Percentiles rank a stretch among this genome's conserved stretches.
These are phyloP conservation scores for Mormyrops attenuatus DNA, from an alignment of 2,797 vertebrate species.

Conservation along the genomic window DNA sequence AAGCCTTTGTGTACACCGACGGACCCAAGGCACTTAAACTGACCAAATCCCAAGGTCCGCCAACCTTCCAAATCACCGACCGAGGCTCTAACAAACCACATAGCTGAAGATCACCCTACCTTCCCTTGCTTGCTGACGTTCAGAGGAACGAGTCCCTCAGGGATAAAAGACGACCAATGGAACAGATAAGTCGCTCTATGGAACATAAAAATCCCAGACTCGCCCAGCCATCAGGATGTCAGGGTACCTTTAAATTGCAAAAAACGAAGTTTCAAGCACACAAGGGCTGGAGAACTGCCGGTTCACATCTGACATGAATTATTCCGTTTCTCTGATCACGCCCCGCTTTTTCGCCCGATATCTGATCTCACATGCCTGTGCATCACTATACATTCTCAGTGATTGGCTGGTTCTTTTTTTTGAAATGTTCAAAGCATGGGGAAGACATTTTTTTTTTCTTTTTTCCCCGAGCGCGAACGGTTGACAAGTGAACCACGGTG, in stretches of 20 bases:
- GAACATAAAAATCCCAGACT: not conserved
- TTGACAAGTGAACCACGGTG: conserved; percentile 31
- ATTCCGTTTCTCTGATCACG: conserved; percentile 41
- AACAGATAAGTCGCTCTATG: not conserved
- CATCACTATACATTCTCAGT: conserved; percentile 31
- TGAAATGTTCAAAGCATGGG: conserved; percentile 20
- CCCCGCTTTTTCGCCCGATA: conserved; percentile 33
- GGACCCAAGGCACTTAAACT: not conserved
- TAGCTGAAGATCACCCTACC: not conserved
- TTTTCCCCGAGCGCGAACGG: conserved; percentile 32
- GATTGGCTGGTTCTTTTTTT: conserved; percentile 8
- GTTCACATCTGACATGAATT: conserved; percentile 26
- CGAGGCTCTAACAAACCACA: not conserved
- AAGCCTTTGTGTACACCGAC: not conserved
- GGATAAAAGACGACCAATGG: not conserved
- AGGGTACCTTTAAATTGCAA: conserved; percentile 13
- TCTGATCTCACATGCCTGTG: conserved; percentile 39
- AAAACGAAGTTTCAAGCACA: conserved; percentile 17
- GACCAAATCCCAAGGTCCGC: not conserved
- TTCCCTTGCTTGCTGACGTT: not conserved
- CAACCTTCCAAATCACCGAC: not conserved
- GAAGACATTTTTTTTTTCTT: conserved; percentile 22
- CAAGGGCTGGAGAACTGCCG: conserved; percentile 14
- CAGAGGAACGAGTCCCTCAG: not conserved
- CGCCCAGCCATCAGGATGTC: not conserved